phyloP scores from a whole-genome alignment of 2,797 vertebrate genomes.

The Streptopelia turtur region DNA sequence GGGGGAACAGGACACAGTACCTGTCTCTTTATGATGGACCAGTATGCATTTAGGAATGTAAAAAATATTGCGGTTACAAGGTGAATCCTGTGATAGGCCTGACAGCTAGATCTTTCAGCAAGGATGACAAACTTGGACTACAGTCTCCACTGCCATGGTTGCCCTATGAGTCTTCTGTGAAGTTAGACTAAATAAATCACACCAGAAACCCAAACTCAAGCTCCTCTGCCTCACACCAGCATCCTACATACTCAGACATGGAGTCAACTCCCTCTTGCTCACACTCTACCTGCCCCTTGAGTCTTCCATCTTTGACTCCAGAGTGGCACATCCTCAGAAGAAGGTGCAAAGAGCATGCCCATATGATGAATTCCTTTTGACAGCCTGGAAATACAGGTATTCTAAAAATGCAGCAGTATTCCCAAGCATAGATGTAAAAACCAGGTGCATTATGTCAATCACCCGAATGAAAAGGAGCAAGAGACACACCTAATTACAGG shows the following conservation, averaged over 20 bases:
- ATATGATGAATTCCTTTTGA: neutral
- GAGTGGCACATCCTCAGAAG: neutral
- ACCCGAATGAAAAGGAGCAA: neutral
- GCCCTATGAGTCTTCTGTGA: neutral
- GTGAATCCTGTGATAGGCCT: neutral
- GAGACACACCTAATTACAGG: neutral
- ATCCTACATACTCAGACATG: rapidly evolving
- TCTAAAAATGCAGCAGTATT: neutral
- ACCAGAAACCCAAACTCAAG: neutral
- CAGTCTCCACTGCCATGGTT: neutral
- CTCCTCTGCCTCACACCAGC: neutral
- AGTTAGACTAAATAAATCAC: neutral
- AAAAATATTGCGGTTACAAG: neutral
- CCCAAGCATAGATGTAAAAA: neutral
- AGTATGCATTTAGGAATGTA: neutral
- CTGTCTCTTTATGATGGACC: neutral
- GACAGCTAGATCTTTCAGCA: neutral
- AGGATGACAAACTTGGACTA: neutral
- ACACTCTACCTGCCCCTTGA: neutral
- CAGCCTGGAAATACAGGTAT: neutral
- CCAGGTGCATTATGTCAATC: neutral
- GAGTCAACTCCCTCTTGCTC: neutral
- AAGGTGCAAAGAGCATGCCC: neutral
- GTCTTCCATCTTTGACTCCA: neutral
- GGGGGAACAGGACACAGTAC: neutral